These are phyloP conservation scores for Adelosebastes latens DNA, from an alignment of 2,797 vertebrate species.

Conservation along the genomic window DNA sequence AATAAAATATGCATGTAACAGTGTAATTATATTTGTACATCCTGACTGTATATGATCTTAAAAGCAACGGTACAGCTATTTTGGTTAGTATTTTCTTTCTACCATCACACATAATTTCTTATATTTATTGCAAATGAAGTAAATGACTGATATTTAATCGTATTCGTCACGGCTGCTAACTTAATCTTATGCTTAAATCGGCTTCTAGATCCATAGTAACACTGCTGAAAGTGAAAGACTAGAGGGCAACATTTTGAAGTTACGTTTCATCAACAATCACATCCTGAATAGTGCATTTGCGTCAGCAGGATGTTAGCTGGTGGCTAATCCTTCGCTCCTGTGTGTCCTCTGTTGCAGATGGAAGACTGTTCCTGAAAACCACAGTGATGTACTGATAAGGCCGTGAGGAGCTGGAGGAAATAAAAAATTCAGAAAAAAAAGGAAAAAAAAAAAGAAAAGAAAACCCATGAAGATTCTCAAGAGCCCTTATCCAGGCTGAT, in stretches of 20 bases:
- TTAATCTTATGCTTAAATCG: conserved; percentile 44
- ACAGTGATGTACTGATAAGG: conserved; percentile 97
- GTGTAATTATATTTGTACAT: conserved; percentile 30
- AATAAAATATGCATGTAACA: conserved; percentile 55
- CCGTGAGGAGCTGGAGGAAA: conserved; percentile 76
- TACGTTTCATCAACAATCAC: conserved; percentile 58
- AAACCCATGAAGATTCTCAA: conserved; percentile 83
- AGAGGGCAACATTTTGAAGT: conserved; percentile 66
- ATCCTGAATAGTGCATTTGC: conserved; percentile 54
- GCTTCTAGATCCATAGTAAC: conserved; percentile 40
- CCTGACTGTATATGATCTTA: conserved; percentile 16
- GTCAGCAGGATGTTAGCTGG: conserved; percentile 64
- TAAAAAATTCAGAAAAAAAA: conserved; percentile 67
- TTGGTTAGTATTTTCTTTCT: background rate
- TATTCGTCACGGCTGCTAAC: conserved; percentile 37
- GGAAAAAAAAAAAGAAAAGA: conserved; percentile 71
- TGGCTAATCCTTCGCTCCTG: conserved; percentile 68
- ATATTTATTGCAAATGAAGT: background rate
- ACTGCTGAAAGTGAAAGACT: conserved; percentile 38
- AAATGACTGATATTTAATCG: conserved; percentile 51
- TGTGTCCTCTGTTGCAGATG: conserved; percentile 89
- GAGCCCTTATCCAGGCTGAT: conserved; percentile 81
- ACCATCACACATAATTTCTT: background rate
- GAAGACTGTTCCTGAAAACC: conserved; percentile 99
- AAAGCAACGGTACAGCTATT: background rate